Base-by-base conservation (phyloP, 2,888 invertebrate species). In the Hesperia comma region DNA sequence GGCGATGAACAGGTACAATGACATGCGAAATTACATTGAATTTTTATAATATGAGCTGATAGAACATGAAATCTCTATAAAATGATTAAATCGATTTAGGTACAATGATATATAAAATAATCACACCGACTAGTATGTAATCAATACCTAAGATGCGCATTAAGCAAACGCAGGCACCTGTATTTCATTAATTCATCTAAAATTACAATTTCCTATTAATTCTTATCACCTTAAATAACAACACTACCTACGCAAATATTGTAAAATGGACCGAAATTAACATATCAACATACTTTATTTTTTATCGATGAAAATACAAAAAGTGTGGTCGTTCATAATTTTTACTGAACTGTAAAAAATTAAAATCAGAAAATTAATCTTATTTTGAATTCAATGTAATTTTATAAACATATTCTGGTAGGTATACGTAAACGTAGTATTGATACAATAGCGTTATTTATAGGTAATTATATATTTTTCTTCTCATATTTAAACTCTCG, bases 1-100 rank as follows among this genome's bases (percentile, higher is more conserved):
- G 71, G 74, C 71, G 70, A 73, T 71, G 66, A 70, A 80, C 81
- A 82, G 84, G 80, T 80, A 84, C 79, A 77, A 81, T 80, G 82
- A 74, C 71, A 73, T 73, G 74, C 69, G 68, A 68, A 40, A 60
- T 1, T 54, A 46, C 54, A 53, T 64, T 64, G 33, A 37, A 33
- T 14, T 53, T 32, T 41, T 56, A 57, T 60, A 66, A 60, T 67
- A 62, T 49, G 54, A 70, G 53, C 54, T 68, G 60, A 61, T 53
- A 51, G 63, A 15, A 63, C 63, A 57, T 67, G 61, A 58, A 58
- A 60, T 54, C 56, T 63, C 32, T 69, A 62, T 41, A 68, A 69
- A 67, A 69, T 49, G 54, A 46, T 66, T 12, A 46, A 26, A 66
- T 46, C 49, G 6, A 32, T 37, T 49, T 26, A 21, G 51, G 14